Percentiles rank a stretch among this genome's conserved stretches.
phyloP scores from a whole-genome alignment of 2,888 invertebrate genomes.

The Pterostichus madidus region DNA sequence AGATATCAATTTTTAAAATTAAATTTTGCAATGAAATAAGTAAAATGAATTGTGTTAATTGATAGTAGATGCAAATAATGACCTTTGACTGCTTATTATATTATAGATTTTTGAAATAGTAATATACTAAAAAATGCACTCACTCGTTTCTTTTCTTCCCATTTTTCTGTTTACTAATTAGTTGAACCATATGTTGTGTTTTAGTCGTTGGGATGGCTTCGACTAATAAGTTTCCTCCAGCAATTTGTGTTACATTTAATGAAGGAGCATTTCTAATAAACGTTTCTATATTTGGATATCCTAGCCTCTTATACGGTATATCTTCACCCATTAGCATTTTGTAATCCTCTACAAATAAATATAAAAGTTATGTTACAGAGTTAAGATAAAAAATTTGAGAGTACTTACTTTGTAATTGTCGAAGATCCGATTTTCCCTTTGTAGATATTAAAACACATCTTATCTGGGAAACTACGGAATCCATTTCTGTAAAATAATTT shows the following conservation, averaged over 20 bases:
- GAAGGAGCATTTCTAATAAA: conserved; percentile 81
- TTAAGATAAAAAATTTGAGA: conserved; percentile 7
- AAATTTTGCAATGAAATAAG: no score
- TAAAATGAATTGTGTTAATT: no score
- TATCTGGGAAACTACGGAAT: conserved; percentile 70
- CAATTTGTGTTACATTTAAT: conserved; percentile 78
- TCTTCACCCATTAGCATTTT: conserved; percentile 81
- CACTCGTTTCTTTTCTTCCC: conserved; percentile 67
- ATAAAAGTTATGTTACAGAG: conserved; percentile 64
- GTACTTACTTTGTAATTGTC: conserved; percentile 72
- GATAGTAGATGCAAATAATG: no score
- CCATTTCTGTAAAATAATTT: conserved; percentile 55
- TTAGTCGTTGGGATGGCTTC: conserved; percentile 81
- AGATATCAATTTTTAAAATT: no score
- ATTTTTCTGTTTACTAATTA: conserved; percentile 75
- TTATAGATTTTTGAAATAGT: background rate
- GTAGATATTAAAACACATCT: conserved; percentile 72
- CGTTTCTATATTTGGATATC: conserved; percentile 81
- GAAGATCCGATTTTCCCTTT: conserved; percentile 72
- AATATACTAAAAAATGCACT: conserved; percentile 18
- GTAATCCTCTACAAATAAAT: conserved; percentile 81
- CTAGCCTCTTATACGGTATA: conserved; percentile 82
- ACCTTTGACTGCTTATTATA: no score
- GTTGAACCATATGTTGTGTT: conserved; percentile 81
- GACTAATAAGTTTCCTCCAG: conserved; percentile 79